Conservation (phyloP, 2,113 vertebrate species). For the human (Homo sapiens) region GRCh38 chr12:25781001-25781500, state of each 20-base stretch:
- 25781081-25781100: background rate
- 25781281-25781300: background rate
- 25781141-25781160: background rate
- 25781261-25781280: background rate
- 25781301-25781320: background rate
- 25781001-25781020: constrained; percentile 19
- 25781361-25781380: constrained; percentile 18
- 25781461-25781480: background rate
- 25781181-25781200: background rate
- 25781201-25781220: background rate
- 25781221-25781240: background rate
- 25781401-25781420: constrained; percentile 61
- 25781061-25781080: background rate
- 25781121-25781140: constrained; percentile 43
- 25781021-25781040: constrained; percentile 41
- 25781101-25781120: background rate
- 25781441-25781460: constrained; percentile 46
- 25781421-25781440: constrained; percentile 39
- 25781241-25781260: background rate
- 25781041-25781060: background rate
- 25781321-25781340: background rate
- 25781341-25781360: background rate
- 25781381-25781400: constrained; percentile 63
- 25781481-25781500: background rate
- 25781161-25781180: background rate